Conservation (phyloP, 2,797 vertebrate genomes). For the Silurus lanzhouensis region DNA sequence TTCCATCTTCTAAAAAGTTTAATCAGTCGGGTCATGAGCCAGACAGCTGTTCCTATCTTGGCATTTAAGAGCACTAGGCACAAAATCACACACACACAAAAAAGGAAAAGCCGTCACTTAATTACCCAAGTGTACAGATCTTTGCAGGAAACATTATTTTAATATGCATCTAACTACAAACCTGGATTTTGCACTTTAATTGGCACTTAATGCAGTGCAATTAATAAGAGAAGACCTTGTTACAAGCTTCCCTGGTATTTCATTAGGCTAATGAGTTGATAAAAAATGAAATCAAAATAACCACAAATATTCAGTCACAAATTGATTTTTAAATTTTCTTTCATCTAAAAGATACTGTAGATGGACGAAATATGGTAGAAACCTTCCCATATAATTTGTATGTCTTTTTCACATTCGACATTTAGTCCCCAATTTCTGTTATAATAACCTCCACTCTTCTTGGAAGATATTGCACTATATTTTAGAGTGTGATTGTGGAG, state of each 20-base stretch:
- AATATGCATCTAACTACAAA: not conserved
- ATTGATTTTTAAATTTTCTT: not conserved
- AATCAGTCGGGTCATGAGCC: not conserved
- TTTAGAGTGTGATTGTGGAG: no score
- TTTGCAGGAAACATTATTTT: not conserved
- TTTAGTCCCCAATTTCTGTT: no score
- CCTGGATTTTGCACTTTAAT: not conserved
- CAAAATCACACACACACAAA: not conserved
- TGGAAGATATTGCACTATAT: no score
- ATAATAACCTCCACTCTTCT: no score
- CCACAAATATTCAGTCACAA: not conserved
- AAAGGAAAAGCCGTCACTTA: not conserved
- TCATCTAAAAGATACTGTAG: not conserved
- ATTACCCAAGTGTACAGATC: not conserved
- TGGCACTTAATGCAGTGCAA: not conserved
- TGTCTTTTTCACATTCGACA: no score
- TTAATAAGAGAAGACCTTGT: not conserved
- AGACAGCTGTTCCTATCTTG: not conserved
- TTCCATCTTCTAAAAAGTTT: not conserved
- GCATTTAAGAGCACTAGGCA: not conserved
- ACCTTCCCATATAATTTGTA: no score
- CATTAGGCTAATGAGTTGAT: not conserved
- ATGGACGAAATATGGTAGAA: no score
- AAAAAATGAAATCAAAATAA: not conserved
- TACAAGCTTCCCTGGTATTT: not conserved